Base-by-base conservation (phyloP, 2,113 vertebrate species). In the Oreotrochilus melanogaster region DNA sequence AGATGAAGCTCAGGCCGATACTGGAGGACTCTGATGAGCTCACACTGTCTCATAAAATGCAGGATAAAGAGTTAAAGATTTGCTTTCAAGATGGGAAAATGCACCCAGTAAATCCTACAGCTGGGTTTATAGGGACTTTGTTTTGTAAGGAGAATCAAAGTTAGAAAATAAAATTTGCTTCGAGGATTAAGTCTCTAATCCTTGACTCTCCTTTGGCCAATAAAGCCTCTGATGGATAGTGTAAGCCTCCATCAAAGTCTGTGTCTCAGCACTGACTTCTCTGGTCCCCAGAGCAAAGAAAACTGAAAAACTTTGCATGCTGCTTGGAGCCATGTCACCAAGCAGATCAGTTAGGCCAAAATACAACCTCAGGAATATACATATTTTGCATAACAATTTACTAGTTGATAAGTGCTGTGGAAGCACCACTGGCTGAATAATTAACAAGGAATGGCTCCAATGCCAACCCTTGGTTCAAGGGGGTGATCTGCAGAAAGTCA, bases 101-200 rank as follows among this genome's bases (percentile, higher is more conserved):
- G n/a, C 66, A 92, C 54, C 27, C 61, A 89, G 78, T 92, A 93
- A 96, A 96, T 93, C 58, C 66, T 82, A 11, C 0, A 0, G 23
- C 35, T 60, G 33, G 31, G 16, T 96, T 96, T 95, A 97, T 58
- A 72, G 43, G 16, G 58, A 85, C 66, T 88, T 95, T 83, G 50
- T 92, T 94, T 91, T 94, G 94, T 70, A 62, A 47, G 31, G 16
- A 90, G 95, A 96, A 93, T 95, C 82, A 97, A 96, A 95, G 71
- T 79, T 69, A 86, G 64, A 76, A 96, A 92, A 95, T 91, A 96
- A 96, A 97, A 96, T 94, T 93, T 95, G 47, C 50, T 96, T 96
- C 90, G 79, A 86, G 83, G 86, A 96, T 95, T 95, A 94, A 87
- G 57, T 10, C 37, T 88, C 79, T 93, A 95, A 97, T 94, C 85